Evolutionary conservation across 2,888 invertebrate species (phyloP), one percentile per base, ranked within the genome.

Genomic region (Salpingus planirostris): DNA sequence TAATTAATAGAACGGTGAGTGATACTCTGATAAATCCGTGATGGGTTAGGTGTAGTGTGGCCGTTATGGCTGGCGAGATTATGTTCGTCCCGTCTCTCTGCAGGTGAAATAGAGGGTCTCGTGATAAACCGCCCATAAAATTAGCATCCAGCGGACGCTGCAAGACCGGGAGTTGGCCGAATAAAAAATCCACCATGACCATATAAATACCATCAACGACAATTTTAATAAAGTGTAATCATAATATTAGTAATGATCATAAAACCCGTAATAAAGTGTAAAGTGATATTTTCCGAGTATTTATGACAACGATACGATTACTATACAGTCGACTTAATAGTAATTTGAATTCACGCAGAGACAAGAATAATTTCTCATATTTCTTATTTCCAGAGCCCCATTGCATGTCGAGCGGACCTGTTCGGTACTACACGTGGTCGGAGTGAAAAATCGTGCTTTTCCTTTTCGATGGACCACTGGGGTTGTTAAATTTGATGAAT

Each of bases 251-350:
- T 59, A 59, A 56, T 47, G 52, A 50, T 53, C 55, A 55, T 55
- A 56, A 55, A 56, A 50, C 49, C 50, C 43, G 50, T 56, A 59
- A 60, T 60, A 60, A 60, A 59, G 57, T 59, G 61, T 61, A 61
- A 61, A 59, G 55, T 57, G 60, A 61, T 61, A 59, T 59, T 59
- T 53, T 52, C 51, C 50, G 39, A 49, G 50, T 56, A 57, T 57
- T 55, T 57, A 57, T 44, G 57, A 55, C 50, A 46, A 48, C 49
- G 50, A 54, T 51, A 53, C 52, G 50, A 54, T 52, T 50, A 50
- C 50, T 44, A 45, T 8, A 6, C 38, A 40, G 47, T 48, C 53
- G 43, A 47, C 52, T 49, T 54, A 56, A 54, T 57, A 51, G 53
- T 54, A 49, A 56, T 54, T 57, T 52, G 54, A 50, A 47, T 42